Conservation (phyloP, 2,113 vertebrate species). For the Psilopsiagon aymara region DNA sequence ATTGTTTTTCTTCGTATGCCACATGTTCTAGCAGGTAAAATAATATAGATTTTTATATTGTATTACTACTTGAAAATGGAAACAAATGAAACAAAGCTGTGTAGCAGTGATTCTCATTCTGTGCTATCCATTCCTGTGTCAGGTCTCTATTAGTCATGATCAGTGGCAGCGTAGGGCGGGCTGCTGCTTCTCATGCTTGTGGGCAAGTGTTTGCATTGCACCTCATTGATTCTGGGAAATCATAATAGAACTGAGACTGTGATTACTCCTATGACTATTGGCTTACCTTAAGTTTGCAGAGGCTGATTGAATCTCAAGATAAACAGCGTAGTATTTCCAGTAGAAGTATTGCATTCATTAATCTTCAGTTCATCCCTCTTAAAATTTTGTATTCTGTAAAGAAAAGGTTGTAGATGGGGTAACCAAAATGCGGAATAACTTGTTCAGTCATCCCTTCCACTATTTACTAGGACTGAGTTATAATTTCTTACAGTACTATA, state of each 20-base stretch:
- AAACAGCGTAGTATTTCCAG: background rate
- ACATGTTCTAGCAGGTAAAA: constrained; percentile 1
- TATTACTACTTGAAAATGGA: constrained; percentile 3
- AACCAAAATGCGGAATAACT: background rate
- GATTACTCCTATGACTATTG: background rate
- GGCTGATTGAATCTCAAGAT: background rate
- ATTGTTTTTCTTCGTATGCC: background rate
- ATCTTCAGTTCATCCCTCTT: background rate
- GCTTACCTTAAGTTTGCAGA: background rate
- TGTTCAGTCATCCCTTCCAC: background rate
- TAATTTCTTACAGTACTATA: background rate
- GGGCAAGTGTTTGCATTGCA: background rate
- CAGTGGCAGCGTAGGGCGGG: background rate
- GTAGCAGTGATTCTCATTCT: background rate
- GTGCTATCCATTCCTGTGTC: background rate
- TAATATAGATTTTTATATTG: background rate
- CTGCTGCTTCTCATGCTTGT: background rate
- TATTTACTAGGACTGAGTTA: background rate
- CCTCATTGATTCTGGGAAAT: background rate
- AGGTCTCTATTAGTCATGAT: background rate
- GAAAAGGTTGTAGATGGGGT: background rate
- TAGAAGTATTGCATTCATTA: background rate
- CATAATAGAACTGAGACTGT: background rate
- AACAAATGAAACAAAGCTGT: background rate
- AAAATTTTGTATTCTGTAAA: background rate